phyloP scores from a whole-genome alignment of 1,140 invertebrate species.

The Pygmarrhopalites habei region DNA sequence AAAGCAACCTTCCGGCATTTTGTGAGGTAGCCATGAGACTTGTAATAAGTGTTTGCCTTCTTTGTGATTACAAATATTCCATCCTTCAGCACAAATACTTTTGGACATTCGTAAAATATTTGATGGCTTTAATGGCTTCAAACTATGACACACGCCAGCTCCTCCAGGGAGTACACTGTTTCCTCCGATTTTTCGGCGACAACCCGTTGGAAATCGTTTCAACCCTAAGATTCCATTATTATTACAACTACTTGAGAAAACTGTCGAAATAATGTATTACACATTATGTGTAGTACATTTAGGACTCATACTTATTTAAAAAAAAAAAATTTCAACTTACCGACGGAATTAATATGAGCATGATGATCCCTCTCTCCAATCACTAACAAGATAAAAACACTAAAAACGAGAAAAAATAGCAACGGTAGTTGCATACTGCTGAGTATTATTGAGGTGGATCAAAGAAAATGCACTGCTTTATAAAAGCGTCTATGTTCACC shows the following conservation, averaged over 20 bases:
- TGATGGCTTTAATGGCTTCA: slow-evolving; percentile 22
- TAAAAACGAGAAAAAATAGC: slow-evolving; percentile 1
- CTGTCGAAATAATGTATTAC: not conserved
- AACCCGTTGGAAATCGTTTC: slow-evolving; percentile 18
- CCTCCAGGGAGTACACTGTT: slow-evolving; percentile 9
- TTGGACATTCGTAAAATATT: slow-evolving; percentile 19
- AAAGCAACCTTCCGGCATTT: slow-evolving; percentile 21
- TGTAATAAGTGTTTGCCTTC: slow-evolving; percentile 13
- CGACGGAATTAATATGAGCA: slow-evolving; percentile 9
- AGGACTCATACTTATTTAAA: not conserved
- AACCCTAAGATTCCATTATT: not conserved
- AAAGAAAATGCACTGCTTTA: no score
- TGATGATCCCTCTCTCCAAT: not conserved
- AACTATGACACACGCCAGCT: slow-evolving; percentile 11
- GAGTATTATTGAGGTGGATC: no score
- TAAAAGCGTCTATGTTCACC: no score
- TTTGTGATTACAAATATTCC: slow-evolving; percentile 20
- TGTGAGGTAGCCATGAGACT: slow-evolving; percentile 24
- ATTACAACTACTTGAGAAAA: not conserved
- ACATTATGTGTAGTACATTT: not conserved
- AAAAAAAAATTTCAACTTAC: not conserved
- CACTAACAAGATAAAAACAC: not conserved
- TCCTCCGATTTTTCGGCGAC: slow-evolving; percentile 20
- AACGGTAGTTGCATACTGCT: no score
- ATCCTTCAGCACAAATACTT: slow-evolving; percentile 18